Evolutionary conservation across 2,888 invertebrate genomes (phyloP).

Genomic region (Euphydryas editha): DNA sequence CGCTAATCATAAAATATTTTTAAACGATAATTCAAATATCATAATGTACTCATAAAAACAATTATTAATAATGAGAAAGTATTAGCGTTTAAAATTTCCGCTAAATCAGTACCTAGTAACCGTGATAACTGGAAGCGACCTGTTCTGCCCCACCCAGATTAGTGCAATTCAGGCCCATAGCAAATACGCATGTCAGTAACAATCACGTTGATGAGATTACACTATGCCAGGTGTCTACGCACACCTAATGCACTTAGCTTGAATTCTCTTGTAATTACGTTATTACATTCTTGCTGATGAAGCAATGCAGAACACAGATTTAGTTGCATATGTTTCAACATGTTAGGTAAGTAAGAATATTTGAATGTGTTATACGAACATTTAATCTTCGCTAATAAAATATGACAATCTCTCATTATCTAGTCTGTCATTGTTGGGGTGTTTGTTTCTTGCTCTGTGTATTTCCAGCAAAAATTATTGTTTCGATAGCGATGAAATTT

Average conservation of each 20-base stretch:
- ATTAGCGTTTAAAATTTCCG: background rate
- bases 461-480: too few relatives aligned
- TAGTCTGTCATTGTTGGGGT: too few relatives aligned
- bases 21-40: too few relatives aligned
- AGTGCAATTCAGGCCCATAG: conserved; percentile 11
- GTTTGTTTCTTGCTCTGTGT: too few relatives aligned
- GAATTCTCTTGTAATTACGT: conserved; percentile 38
- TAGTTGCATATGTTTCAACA: too few relatives aligned
- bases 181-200: conserved; percentile 34
- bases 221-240: conserved; percentile 43
- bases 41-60: background rate
- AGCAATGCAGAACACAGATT: background rate
- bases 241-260: conserved; percentile 43
- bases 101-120: background rate
- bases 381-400: too few relatives aligned
- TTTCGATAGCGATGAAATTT: too few relatives aligned
- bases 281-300: conserved; percentile 11
- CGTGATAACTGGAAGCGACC: background rate
- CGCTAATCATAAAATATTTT: too few relatives aligned
- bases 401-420: too few relatives aligned
- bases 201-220: conserved; percentile 43
- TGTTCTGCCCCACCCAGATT: background rate
- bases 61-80: background rate
- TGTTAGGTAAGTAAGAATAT: too few relatives aligned
- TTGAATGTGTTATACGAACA: too few relatives aligned